phyloP scores from a whole-genome alignment of 35 echinoderm and acorn worm species.

The Patiria miniata region DNA sequence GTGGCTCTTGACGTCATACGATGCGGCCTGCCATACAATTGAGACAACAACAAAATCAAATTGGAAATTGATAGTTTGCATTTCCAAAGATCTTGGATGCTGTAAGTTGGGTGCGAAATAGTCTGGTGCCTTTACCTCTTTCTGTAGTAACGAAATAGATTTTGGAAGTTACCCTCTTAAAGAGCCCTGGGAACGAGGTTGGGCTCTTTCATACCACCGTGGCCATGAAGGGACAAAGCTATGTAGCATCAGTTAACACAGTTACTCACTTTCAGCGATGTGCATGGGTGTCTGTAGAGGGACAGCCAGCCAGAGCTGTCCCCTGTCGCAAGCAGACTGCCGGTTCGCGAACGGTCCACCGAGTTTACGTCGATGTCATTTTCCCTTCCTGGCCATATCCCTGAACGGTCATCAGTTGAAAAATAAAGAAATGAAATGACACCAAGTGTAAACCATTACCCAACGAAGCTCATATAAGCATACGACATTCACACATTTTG shows the following conservation, averaged over 20 bases:
- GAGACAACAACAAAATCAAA: too few relatives aligned
- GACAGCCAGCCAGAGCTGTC: slow-evolving; percentile 78
- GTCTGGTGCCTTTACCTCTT: too few relatives aligned
- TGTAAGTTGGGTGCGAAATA: neutral
- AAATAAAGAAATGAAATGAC: too few relatives aligned
- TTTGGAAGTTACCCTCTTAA: too few relatives aligned
- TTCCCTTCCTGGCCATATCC: slow-evolving; percentile 83
- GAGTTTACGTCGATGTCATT: slow-evolving; percentile 56
- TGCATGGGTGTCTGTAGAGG: slow-evolving; percentile 78
- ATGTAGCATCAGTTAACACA: neutral
- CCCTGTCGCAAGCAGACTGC: slow-evolving; percentile 61
- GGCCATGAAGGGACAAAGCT: too few relatives aligned
- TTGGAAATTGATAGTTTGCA: too few relatives aligned
- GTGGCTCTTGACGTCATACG: slow-evolving; percentile 66
- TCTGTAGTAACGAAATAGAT: too few relatives aligned
- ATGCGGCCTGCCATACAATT: slow-evolving; percentile 43
- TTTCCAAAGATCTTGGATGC: neutral
- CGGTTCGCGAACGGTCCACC: slow-evolving; percentile 53
- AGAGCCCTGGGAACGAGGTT: too few relatives aligned
- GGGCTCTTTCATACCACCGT: too few relatives aligned
- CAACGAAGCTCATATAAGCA: too few relatives aligned
- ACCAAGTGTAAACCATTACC: too few relatives aligned
- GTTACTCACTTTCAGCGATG: slow-evolving; percentile 65
- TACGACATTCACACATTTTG: slow-evolving; percentile 5
- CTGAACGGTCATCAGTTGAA: slow-evolving; percentile 1